These are phyloP conservation scores for Heliothis subflexa DNA, from an alignment of 1,140 invertebrate genomes.

Conservation along the genomic window DNA sequence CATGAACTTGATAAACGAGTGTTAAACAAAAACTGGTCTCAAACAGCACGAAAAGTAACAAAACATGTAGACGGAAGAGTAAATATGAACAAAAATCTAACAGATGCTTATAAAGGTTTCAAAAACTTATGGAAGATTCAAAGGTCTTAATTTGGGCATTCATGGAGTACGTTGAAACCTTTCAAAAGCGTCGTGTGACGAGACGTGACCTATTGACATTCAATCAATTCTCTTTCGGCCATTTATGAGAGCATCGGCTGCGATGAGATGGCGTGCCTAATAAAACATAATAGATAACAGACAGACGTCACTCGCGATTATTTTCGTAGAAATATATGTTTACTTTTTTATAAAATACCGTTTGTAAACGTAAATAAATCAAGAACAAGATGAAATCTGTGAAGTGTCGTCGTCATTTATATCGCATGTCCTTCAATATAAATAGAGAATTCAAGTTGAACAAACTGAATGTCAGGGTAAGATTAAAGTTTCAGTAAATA, in stretches of 20 bases:
- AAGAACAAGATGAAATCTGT: slow-evolving; percentile 18
- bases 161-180: slow-evolving; percentile 52
- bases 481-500: slow-evolving; percentile 11
- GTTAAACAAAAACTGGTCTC: background rate
- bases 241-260: slow-evolving; percentile 21
- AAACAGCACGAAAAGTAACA: background rate
- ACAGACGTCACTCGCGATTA: slow-evolving; percentile 25
- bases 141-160: slow-evolving; percentile 52
- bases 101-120: slow-evolving; percentile 6
- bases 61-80: background rate
- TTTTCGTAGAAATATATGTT: background rate
- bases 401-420: slow-evolving; percentile 26
- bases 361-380: slow-evolving; percentile 2
- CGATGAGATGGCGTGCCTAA: slow-evolving; percentile 1
- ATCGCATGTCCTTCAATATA: background rate
- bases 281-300: slow-evolving; percentile 32
- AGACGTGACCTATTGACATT: slow-evolving; percentile 60
- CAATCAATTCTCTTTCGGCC: slow-evolving; percentile 58
- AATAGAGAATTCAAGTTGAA: slow-evolving; percentile 15
- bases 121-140: slow-evolving; percentile 27
- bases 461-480: slow-evolving; percentile 22
- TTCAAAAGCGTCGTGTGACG: slow-evolving; percentile 51
- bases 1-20: background rate
- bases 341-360: slow-evolving; percentile 13
- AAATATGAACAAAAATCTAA: slow-evolving; percentile 5